Percentiles rank a stretch among this genome's conserved stretches.
phyloP scores from a whole-genome alignment of 2,888 invertebrate genomes.

The Listrodromus nycthemerus region DNA sequence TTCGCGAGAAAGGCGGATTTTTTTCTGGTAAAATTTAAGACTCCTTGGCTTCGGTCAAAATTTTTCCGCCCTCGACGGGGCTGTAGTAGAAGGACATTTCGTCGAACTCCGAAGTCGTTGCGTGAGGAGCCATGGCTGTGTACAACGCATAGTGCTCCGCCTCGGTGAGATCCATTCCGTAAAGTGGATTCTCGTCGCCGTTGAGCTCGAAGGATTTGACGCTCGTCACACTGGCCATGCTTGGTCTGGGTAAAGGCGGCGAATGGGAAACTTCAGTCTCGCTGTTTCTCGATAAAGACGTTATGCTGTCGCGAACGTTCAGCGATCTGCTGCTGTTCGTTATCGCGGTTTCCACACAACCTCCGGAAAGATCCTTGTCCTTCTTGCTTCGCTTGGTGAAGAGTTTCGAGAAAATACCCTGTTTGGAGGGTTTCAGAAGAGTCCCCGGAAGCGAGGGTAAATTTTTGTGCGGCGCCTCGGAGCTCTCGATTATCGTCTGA shows the following conservation, averaged over 20 bases:
- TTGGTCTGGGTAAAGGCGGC: constrained; percentile 72
- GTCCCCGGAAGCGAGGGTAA: constrained; percentile 86
- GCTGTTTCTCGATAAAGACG: constrained; percentile 66
- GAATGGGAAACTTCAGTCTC: constrained; percentile 65
- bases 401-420: constrained; percentile 88
- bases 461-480: constrained; percentile 85
- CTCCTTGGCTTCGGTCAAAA: constrained; percentile 84
- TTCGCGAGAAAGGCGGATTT: constrained; percentile 16
- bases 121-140: constrained; percentile 93
- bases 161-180: constrained; percentile 90
- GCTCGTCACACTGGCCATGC: constrained; percentile 75
- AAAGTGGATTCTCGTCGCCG: constrained; percentile 78
- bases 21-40: constrained; percentile 68
- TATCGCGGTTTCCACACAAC: not conserved
- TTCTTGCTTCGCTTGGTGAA: constrained; percentile 87
- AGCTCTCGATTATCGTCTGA: constrained; percentile 67
- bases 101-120: constrained; percentile 94
- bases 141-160: constrained; percentile 96
- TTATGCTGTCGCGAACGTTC: constrained; percentile 64
- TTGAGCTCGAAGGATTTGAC: constrained; percentile 72
- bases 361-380: constrained; percentile 76
- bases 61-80: constrained; percentile 92
- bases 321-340: constrained; percentile 70
- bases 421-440: constrained; percentile 87
- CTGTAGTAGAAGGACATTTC: constrained; percentile 95